These are phyloP conservation scores for Rhinolophus ferrumequinum DNA, from an alignment of 2,113 vertebrate species.

Conservation along the genomic window DNA sequence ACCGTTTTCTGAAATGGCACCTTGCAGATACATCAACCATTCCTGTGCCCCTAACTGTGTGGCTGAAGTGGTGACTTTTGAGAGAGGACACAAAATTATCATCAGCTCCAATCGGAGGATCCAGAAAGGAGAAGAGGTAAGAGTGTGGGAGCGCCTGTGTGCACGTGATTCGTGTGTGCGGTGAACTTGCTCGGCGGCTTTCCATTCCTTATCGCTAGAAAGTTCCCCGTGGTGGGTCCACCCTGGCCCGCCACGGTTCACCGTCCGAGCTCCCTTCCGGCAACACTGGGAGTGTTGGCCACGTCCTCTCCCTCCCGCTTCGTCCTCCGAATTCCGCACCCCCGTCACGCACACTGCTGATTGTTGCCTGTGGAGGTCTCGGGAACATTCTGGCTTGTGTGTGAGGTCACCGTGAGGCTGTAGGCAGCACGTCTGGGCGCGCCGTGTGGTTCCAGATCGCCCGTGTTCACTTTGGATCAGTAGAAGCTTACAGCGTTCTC, in stretches of 20 bases:
- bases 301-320: not conserved
- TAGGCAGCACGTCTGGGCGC: rapidly evolving
- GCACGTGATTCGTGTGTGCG: rapidly evolving
- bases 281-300: rapidly evolving
- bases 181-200: rapidly evolving
- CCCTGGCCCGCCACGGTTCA: rapidly evolving
- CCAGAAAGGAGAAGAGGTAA: conserved; percentile 98
- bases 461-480: rapidly evolving
- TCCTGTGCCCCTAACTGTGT: conserved; percentile 98
- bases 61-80: conserved; percentile 96
- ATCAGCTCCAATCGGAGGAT: conserved; percentile 98
- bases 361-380: rapidly evolving
- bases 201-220: not conserved
- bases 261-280: too few species aligned
- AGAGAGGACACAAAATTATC: conserved; percentile 98
- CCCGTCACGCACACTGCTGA: rapidly evolving
- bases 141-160: rapidly evolving
- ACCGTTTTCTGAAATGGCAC: not conserved
- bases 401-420: rapidly evolving
- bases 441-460: rapidly evolving
- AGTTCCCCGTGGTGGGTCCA: not conserved
- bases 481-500: rapidly evolving
- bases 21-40: conserved; percentile 97
- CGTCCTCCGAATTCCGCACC: rapidly evolving
- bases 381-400: rapidly evolving